Evolutionary conservation across 2,113 vertebrate genomes (phyloP), one percentile per base, ranked within the genome.

Genomic region (Xyliphius kryptos): DNA sequence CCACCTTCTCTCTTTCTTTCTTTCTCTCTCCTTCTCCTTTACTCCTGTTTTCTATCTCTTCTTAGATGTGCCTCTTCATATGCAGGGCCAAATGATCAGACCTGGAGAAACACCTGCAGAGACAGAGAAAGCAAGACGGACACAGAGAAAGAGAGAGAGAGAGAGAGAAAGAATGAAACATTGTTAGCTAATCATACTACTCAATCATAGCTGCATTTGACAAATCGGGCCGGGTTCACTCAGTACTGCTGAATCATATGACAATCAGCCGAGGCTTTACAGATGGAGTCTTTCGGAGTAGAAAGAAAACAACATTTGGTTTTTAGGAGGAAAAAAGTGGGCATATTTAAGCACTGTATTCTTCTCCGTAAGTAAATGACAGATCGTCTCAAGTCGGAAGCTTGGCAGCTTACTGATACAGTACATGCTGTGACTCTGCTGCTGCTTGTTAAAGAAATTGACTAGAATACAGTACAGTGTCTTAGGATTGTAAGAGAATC

Each of bases 11-110:
- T 32, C 54, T 60, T 41, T 22, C 26, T 40, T 38, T 10, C 17
- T 44, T 32, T 20, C 26, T 44, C 62, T 58, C 57, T 56, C 48
- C 50, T 70, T 48, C 62, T 12, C 59, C n/a, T 69, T 64, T 20
- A 47, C 60, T 50, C 58, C 12, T 58, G 44, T 47, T 12, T n/a
- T n/a, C n/a, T 55, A 55, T n/a, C 36, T 9, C 12, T 49, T 57
- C 73, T 88, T 82, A 97, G 83, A 97, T 92, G 83, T 97, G 94
- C 86, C 94, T 91, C 89, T 97, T 97, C 94, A 97, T 97, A 77
- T 97, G 93, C 81, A 97, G 90, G 62, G 93, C 93, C 62, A 97
- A 92, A 85, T 97, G 94, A 80, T 97, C 94, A 61, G 94, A 97
- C 77, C 93, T 90, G 76, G 94, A 97, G 84, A 97, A 97, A 91